Evolutionary conservation across 2,888 invertebrate species (phyloP), one percentile per base, ranked within the genome.

Genomic region (Ceraclea dissimilis): DNA sequence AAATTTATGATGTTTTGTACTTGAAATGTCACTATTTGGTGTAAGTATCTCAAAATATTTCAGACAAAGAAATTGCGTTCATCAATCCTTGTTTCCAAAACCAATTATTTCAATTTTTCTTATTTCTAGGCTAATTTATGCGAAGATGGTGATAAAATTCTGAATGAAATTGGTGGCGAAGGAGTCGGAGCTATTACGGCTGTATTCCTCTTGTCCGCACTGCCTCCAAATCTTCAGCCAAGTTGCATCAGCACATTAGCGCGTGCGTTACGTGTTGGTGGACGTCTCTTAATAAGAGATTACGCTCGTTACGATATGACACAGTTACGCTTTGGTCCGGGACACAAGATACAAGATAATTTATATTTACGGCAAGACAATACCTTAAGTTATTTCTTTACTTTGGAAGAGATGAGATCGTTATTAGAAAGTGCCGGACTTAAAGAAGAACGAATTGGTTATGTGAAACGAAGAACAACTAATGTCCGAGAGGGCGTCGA

Each of bases 351-450:
- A 51, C 72, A 84, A 0, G 94, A 97, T 2, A 91, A 94, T 69
- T 90, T 95, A 65, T 99, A 98, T 69, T 90, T 93, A 80, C 76
- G 98, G 17, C 97, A 97, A 71, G 98, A 99, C 81, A 96, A 96
- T 1, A 98, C 97, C 0, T 83, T 94, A 63, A 85, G 86, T 62
- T 93, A 90, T 68, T 93, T 89, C 66, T 93, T 91, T 67, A 82
- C 87, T 0, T 74, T 82, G 64, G 86, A 90, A 43, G 85, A 88
- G 67, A 68, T 94, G 0, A 68, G 71, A 0, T 67, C 76, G 4
- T 62, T 96, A 11, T 90, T 93, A 67, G 67, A 67, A 4, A 71
- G 76, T 6, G 79, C 78, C 57, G 93, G 93, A 0, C 95, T 93
- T 70, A 74, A 83, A 63, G 75, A 85, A 1, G 63, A 83, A 0